Evolutionary conservation across 2,888 invertebrate species (phyloP).

Genomic region (Lumbricus terrestris): DNA sequence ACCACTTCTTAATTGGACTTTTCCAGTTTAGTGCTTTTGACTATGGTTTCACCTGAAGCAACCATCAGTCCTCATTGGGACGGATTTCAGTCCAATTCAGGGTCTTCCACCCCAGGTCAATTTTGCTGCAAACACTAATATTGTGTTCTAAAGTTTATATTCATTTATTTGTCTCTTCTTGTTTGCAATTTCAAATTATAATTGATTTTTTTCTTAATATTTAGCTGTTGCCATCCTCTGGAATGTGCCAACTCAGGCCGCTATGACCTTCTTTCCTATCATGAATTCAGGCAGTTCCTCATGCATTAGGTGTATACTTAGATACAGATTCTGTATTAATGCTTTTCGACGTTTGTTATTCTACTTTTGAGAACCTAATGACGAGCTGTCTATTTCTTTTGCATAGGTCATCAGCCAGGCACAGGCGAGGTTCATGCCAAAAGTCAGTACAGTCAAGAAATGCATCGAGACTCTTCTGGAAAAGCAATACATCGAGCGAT

Average conservation of each 20-base stretch:
- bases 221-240: not conserved
- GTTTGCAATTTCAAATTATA: no score
- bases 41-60: no score
- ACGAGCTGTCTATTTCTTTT: not conserved
- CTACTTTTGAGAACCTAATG: not conserved
- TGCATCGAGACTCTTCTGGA: slow-evolving; percentile 97
- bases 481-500: slow-evolving; percentile 92
- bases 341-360: not conserved
- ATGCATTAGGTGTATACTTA: no score
- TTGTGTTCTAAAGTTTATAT: no score
- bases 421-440: slow-evolving; percentile 85
- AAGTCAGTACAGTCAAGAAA: slow-evolving; percentile 94
- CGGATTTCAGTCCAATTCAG: no score
- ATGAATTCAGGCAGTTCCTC: not conserved
- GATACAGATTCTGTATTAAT: not conserved
- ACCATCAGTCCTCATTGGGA: no score
- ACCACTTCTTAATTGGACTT: no score
- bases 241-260: not conserved
- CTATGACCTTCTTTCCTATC: not conserved
- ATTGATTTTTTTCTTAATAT: no score
- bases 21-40: no score
- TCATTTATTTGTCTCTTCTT: no score
- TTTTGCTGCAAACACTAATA: no score
- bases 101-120: no score
- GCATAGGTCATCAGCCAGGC: slow-evolving; percentile 81